Conservation (phyloP, 2,113 vertebrate species). For the Aptenodytes forsteri region DNA sequence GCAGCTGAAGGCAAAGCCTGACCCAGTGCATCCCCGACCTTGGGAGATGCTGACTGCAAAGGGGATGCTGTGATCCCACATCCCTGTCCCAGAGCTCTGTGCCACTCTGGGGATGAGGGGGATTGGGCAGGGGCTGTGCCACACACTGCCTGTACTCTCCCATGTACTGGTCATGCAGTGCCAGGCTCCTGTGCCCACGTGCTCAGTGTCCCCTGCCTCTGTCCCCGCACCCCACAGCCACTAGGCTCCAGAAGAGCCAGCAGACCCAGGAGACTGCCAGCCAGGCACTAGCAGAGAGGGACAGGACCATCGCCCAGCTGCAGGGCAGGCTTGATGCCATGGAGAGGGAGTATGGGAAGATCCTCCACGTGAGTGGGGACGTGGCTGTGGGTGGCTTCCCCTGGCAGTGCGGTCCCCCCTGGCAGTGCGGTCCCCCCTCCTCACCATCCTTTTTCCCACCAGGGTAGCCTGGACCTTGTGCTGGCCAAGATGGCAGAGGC, state of each 20-base stretch:
- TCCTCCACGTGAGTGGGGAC: slow-evolving; percentile 69
- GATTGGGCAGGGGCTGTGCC: not conserved
- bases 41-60: not conserved
- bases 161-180: not conserved
- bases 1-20: not conserved
- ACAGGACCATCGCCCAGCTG: slow-evolving; percentile 68
- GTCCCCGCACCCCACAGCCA: not conserved
- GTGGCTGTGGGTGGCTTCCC: not conserved
- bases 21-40: not conserved
- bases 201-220: not conserved
- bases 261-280: slow-evolving; percentile 16
- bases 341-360: slow-evolving; percentile 76
- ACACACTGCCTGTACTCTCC: not conserved
- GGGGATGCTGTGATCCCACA: not conserved
- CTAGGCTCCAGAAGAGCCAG: slow-evolving; percentile 56
- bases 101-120: not conserved
- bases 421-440: not conserved
- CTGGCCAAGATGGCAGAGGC: slow-evolving; percentile 61
- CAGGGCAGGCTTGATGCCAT: slow-evolving; percentile 64
- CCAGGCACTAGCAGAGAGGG: slow-evolving; percentile 57
- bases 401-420: not conserved
- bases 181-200: not conserved
- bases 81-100: not conserved
- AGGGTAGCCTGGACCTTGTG: slow-evolving; percentile 75
- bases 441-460: not conserved